Conservation (phyloP, 1,140 invertebrate species). For the Tetragnatha versicolor region DNA sequence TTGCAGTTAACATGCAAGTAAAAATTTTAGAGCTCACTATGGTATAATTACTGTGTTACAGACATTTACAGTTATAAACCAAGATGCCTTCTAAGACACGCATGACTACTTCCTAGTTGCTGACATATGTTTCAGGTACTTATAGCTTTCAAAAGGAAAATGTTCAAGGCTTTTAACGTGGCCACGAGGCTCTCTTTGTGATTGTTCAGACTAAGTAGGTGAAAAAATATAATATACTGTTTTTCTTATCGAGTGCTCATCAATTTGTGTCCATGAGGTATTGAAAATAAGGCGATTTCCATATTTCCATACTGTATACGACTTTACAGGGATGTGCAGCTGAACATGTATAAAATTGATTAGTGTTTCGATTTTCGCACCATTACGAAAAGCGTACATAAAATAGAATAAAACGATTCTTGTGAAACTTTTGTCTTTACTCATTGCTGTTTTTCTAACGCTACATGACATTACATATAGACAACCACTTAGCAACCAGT, state of each 20-base stretch:
- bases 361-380: slow-evolving; percentile 56
- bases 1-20: slow-evolving; percentile 34
- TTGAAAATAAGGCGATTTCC: slow-evolving; percentile 20
- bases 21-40: slow-evolving; percentile 36
- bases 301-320: slow-evolving; percentile 39
- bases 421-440: slow-evolving; percentile 26
- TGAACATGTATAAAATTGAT: slow-evolving; percentile 46
- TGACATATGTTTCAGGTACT: slow-evolving; percentile 50
- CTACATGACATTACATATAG: no score
- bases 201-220: slow-evolving; percentile 25
- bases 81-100: slow-evolving; percentile 45
- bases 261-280: slow-evolving; percentile 41
- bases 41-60: slow-evolving; percentile 41
- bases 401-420: slow-evolving; percentile 56
- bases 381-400: slow-evolving; percentile 52
- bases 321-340: slow-evolving; percentile 47
- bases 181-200: slow-evolving; percentile 4
- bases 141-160: slow-evolving; percentile 24
- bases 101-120: slow-evolving; percentile 53
- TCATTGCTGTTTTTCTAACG: background rate
- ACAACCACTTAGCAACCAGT: no score
- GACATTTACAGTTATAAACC: slow-evolving; percentile 44
- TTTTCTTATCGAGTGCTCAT: slow-evolving; percentile 21
- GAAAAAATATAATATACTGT: slow-evolving; percentile 12
- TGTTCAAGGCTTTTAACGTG: background rate